Evolutionary conservation across 1,140 invertebrate genomes (phyloP), one percentile per base, ranked within the genome.

Genomic region (Drosophila subobscura): DNA sequence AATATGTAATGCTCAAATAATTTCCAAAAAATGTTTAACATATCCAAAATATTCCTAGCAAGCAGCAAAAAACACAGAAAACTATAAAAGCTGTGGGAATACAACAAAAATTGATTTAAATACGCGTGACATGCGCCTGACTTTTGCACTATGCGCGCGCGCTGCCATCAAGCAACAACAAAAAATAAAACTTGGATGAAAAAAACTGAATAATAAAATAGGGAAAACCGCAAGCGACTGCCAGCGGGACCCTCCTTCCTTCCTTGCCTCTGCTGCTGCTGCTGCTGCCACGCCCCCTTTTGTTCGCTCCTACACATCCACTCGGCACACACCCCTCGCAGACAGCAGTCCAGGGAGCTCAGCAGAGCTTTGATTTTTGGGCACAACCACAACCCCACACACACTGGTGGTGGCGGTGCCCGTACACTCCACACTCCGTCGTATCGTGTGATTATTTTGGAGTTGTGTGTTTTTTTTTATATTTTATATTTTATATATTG

Each of bases 41-140:
- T 44, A 53, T 25, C 12, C 40, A 16, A 40, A n/a, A n/a, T 37
- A 37, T 29, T 57, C 53, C 49, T 49, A 58, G 6, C 8, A 55
- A 46, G 5, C n/a, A 40, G 41, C 27, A 51, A 25, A 5, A 29
- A 33, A 45, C 8, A 49, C 20, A 40, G 14, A 37, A 25, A 40
- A 33, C 46, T 41, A 37, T 37, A 12, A 37, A 37, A 12, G 6
- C 27, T 2, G 33, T 2, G 20, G 50, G 27, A 3, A 25, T 40
- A 33, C 5, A 22, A 22, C 64, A 68, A 72, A 64, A 86, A 85
- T 77, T 65, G 64, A 85, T 85, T 85, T 85, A 80, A 86, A 86
- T 86, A 85, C 73, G 81, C 81, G 81, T 85, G 81, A 86, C 81
- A 85, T 85, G 81, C 81, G 81, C 81, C 73, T 85, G 81, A 85